phyloP scores from a whole-genome alignment of 1,140 invertebrate genomes.

The Polypedilum pembai region DNA sequence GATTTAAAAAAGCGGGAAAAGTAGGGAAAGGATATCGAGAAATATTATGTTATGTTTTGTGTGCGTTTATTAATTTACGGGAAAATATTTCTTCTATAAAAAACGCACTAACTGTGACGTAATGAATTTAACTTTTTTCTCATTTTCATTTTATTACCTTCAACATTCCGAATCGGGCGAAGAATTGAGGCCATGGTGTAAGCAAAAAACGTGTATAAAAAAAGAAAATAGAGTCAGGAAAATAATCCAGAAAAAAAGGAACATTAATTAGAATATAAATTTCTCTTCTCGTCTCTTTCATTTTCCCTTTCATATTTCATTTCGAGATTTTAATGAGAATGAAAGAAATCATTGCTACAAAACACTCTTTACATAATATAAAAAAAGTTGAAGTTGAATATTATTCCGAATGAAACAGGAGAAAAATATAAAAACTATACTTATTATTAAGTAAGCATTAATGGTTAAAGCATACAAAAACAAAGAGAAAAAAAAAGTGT shows the following conservation, averaged over 20 bases:
- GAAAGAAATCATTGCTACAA: background rate
- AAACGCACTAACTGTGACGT: background rate
- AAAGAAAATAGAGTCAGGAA: background rate
- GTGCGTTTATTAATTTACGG: background rate
- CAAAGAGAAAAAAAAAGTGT: background rate
- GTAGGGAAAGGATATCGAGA: too few relatives aligned
- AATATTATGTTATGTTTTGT: background rate
- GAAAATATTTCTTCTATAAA: background rate
- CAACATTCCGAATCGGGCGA: background rate
- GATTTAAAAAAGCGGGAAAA: too few relatives aligned
- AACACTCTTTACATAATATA: background rate
- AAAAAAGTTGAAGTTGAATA: background rate
- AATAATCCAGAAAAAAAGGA: background rate
- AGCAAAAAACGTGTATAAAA: background rate
- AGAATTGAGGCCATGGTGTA: background rate
- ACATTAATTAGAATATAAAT: slow-evolving; percentile 20
- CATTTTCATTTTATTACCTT: background rate
- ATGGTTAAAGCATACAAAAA: background rate
- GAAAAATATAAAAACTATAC: background rate
- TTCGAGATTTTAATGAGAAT: too few relatives aligned
- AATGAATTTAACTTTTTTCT: background rate
- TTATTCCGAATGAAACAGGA: background rate
- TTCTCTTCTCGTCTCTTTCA: background rate
- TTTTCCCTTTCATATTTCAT: background rate
- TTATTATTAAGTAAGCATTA: slow-evolving; percentile 5